A percentile compares a stretch with the other conserved stretches of the same genome.
These are phyloP conservation scores for Knipowitschia caucasica DNA, from an alignment of 2,797 vertebrate genomes.

Conservation along the genomic window DNA sequence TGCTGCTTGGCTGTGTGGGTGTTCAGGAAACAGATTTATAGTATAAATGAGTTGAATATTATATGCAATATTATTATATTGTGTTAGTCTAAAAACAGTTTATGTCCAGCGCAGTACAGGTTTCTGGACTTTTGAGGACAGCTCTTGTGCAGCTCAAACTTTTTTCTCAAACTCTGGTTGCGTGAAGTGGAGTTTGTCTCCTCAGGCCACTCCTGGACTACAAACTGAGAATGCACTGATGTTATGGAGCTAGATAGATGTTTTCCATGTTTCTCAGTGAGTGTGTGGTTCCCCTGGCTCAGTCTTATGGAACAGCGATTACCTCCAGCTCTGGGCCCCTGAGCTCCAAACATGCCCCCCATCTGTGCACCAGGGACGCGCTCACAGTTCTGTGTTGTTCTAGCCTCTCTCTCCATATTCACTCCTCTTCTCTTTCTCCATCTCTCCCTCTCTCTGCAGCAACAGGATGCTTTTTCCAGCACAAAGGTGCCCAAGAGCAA, in stretches of 20 bases:
- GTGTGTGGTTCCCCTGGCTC: constrained; percentile 33
- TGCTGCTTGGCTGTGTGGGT: not conserved
- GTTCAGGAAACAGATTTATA: not conserved
- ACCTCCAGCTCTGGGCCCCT: constrained; percentile 53
- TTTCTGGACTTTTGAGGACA: constrained; percentile 2
- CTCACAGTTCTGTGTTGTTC: constrained; percentile 31
- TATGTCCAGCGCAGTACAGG: not conserved
- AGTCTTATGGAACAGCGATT: constrained; percentile 57
- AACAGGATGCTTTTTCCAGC: constrained; percentile 52
- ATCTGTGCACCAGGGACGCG: constrained; percentile 44
- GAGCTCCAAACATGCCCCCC: constrained; percentile 53
- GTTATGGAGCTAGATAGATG: constrained; percentile 30
- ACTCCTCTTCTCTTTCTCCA: constrained; percentile 18
- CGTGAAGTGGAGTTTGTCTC: constrained; percentile 13
- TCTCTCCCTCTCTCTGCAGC: constrained; percentile 41
- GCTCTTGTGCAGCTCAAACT: constrained; percentile 12
- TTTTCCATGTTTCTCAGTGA: constrained; percentile 14
- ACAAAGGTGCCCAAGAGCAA: constrained; percentile 72
- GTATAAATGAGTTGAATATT: not conserved
- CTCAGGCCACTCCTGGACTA: constrained; percentile 38
- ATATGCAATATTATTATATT: too few species aligned
- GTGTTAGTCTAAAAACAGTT: too few species aligned
- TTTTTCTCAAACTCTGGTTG: constrained; percentile 15
- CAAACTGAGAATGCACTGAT: constrained; percentile 29
- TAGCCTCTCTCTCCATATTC: constrained; percentile 17